These are phyloP conservation scores for Plagodis pulveraria DNA, from an alignment of 2,888 invertebrate species.

Conservation along the genomic window DNA sequence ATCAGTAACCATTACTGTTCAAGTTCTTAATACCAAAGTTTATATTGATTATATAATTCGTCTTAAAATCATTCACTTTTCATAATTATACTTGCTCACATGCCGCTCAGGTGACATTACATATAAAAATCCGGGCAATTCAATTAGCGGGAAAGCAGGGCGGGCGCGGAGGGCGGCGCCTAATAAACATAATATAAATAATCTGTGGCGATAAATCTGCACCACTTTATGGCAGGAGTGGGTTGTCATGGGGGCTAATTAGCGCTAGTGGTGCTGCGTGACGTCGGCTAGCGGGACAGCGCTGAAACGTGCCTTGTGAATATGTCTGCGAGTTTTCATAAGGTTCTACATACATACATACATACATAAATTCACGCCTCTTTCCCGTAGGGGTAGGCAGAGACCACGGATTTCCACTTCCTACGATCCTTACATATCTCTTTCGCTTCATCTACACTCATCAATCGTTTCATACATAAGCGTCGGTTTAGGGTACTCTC, in stretches of 20 bases:
- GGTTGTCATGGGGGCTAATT: slow-evolving; percentile 84
- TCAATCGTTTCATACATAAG: too few relatives aligned
- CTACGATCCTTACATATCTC: too few relatives aligned
- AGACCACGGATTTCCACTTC: too few relatives aligned
- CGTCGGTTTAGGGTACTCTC: too few relatives aligned
- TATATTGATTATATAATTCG: too few relatives aligned
- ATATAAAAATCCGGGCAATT: slow-evolving; percentile 81
- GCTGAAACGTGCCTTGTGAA: slow-evolving; percentile 35
- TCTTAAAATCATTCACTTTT: too few relatives aligned
- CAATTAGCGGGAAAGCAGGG: slow-evolving; percentile 81
- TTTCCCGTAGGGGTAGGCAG: too few relatives aligned
- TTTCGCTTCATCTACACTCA: too few relatives aligned
- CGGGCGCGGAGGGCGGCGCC: slow-evolving; percentile 72
- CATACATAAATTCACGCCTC: too few relatives aligned
- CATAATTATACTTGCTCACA: not conserved
- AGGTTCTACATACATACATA: too few relatives aligned
- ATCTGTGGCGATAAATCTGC: slow-evolving; percentile 84
- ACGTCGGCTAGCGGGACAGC: slow-evolving; percentile 41
- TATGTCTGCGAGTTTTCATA: not conserved
- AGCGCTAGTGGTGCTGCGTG: slow-evolving; percentile 73
- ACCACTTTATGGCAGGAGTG: slow-evolving; percentile 83
- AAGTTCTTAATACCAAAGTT: too few relatives aligned
- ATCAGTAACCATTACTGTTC: too few relatives aligned
- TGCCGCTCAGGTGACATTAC: slow-evolving; percentile 66
- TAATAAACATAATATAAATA: slow-evolving; percentile 85